These are phyloP conservation scores for Sebastiscus tertius DNA, from an alignment of 2,797 vertebrate species.

Conservation along the genomic window DNA sequence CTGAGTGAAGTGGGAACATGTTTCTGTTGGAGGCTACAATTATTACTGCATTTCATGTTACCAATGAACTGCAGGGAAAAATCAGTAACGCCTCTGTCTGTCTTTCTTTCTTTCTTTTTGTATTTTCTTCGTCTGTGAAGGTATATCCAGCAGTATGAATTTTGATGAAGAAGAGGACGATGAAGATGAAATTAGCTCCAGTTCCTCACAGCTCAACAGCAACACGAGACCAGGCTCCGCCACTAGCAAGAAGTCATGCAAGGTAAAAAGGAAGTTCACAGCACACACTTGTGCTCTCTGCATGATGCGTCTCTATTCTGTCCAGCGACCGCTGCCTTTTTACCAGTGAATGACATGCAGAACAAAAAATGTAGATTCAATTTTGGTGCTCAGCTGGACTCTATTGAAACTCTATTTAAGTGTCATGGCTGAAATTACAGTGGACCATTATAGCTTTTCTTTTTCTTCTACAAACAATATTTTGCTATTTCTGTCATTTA, in stretches of 20 bases:
- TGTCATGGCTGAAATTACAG: conserved; percentile 3
- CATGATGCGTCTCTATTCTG: background rate
- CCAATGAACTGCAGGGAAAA: background rate
- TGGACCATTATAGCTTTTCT: background rate
- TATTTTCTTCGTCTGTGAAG: conserved; percentile 70
- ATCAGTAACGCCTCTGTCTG: background rate
- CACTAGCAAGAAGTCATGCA: conserved; percentile 94
- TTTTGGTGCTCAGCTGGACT: conserved; percentile 3
- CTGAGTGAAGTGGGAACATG: background rate
- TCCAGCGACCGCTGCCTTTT: background rate
- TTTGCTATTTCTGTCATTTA: background rate
- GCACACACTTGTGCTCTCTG: background rate
- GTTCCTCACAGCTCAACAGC: conserved; percentile 97
- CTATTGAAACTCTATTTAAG: background rate
- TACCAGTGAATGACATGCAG: background rate
- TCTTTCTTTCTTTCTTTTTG: background rate
- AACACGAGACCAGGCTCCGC: conserved; percentile 96
- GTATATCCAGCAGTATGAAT: conserved; percentile 99
- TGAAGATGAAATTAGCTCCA: conserved; percentile 96
- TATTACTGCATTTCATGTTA: background rate
- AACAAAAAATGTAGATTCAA: background rate
- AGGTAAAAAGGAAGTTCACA: conserved; percentile 78
- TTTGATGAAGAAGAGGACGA: conserved; percentile 97
- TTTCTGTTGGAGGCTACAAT: background rate
- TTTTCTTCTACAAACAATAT: background rate